phyloP scores from a whole-genome alignment of 2,888 invertebrate species.

The Aporophyla nigra region DNA sequence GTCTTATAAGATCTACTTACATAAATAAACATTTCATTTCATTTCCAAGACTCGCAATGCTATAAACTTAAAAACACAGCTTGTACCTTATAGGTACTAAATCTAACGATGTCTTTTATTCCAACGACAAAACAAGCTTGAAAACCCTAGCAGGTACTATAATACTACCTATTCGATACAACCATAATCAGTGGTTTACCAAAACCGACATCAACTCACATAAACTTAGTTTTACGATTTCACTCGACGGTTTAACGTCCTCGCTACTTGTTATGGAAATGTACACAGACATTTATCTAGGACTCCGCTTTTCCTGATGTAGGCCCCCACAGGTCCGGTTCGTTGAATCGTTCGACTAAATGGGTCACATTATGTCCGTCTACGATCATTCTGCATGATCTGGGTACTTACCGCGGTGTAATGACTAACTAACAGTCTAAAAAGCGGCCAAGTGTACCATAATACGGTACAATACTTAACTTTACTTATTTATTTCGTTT shows the following conservation, averaged over 20 bases:
- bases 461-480: too few species aligned
- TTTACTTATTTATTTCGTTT: too few species aligned
- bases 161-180: background rate
- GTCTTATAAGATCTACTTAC: too few species aligned
- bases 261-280: conserved; percentile 55
- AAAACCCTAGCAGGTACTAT: background rate
- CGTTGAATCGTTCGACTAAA: conserved; percentile 17
- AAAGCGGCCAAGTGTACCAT: background rate
- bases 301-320: conserved; percentile 41
- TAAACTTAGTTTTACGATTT: conserved; percentile 60
- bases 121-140: background rate
- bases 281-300: conserved; percentile 48
- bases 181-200: conserved; percentile 24
- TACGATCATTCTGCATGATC: background rate
- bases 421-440: background rate
- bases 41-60: background rate
- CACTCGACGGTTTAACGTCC: conserved; percentile 29
- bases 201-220: conserved; percentile 33
- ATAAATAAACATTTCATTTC: too few species aligned
- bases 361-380: conserved; percentile 13
- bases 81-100: background rate
- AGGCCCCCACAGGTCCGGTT: background rate
- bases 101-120: background rate
- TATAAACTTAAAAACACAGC: background rate
- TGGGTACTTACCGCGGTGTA: background rate